Evolutionary conservation across 2,797 vertebrate genomes (phyloP).

Genomic region (Pipistrellus kuhlii): DNA sequence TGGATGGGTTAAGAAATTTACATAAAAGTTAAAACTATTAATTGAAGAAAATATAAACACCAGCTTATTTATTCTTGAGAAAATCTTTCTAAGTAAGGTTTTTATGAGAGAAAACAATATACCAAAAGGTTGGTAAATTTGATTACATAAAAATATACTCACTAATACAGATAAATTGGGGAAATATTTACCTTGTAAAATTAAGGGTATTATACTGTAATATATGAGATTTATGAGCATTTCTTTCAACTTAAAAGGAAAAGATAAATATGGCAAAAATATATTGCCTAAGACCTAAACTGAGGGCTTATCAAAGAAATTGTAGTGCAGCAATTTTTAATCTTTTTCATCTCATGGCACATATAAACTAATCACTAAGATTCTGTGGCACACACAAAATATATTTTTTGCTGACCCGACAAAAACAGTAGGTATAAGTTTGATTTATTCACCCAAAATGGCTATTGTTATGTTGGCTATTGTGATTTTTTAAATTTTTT

Average conservation of each 20-base stretch:
- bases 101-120: constrained; percentile 29
- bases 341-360: neutral
- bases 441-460: neutral
- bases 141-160: neutral
- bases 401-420: neutral
- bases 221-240: neutral
- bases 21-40: constrained; percentile 11
- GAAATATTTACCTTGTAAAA: neutral
- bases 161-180: neutral
- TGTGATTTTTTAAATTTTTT: neutral
- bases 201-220: neutral
- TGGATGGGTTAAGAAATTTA: neutral
- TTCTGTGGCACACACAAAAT: neutral
- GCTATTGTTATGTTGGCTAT: neutral
- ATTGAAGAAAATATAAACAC: neutral
- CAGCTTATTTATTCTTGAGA: constrained; percentile 38
- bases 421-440: neutral
- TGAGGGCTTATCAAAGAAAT: neutral
- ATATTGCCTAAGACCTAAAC: neutral
- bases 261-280: neutral
- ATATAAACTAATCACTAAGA: neutral
- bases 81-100: neutral
- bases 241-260: neutral
- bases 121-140: neutral
- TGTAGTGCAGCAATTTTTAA: neutral